Evolutionary conservation across 2,113 vertebrate genomes (phyloP).

Genomic region (Empidonax alnorum): DNA sequence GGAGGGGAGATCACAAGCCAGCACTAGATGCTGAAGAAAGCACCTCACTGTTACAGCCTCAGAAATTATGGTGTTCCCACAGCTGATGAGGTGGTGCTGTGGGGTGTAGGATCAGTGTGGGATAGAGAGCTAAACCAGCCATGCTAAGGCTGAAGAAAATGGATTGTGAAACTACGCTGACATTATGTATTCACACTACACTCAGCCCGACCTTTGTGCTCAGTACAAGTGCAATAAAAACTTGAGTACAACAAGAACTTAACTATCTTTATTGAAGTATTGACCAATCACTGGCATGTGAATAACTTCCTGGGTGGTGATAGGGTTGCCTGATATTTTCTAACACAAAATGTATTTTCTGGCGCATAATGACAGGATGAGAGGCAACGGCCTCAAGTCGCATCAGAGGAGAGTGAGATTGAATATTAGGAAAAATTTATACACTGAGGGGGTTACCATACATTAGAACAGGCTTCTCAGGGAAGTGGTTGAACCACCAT

Average conservation of each 20-base stretch:
- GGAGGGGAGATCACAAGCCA: neutral
- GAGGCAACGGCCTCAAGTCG: fast-evolving
- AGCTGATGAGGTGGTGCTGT: neutral
- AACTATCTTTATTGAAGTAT: neutral
- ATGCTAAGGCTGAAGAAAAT: neutral
- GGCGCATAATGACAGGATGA: fast-evolving
- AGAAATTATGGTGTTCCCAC: neutral
- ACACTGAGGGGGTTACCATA: fast-evolving
- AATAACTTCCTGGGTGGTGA: neutral
- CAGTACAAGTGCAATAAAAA: neutral
- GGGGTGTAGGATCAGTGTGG: fast-evolving
- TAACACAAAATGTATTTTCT: neutral
- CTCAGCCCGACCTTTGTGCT: neutral
- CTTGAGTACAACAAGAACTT: neutral
- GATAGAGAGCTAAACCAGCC: neutral
- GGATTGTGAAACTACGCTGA: neutral
- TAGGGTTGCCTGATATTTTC: neutral
- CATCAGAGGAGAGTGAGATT: neutral
- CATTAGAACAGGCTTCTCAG: neutral
- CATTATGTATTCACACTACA: fast-evolving
- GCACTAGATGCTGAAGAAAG: neutral
- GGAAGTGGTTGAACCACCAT: neutral
- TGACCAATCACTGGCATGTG: neutral
- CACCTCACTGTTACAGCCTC: fast-evolving
- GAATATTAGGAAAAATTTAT: neutral